Conservation (phyloP, 2,113 vertebrate genomes). For the Rousettus leschenaultii region DNA sequence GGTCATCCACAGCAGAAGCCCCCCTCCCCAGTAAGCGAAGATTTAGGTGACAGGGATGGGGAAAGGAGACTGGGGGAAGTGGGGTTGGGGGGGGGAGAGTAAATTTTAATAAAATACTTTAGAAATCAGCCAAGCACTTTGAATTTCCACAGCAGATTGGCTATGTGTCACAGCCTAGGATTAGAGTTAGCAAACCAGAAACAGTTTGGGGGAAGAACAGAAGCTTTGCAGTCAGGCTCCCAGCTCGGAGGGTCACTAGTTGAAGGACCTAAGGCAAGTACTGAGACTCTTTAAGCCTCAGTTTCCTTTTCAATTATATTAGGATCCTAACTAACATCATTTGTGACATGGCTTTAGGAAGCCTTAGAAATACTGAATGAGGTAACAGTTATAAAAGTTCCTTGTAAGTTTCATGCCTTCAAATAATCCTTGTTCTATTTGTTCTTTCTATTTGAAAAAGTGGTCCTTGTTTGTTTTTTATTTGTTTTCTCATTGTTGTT, state of each 20-base stretch:
- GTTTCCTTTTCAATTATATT: not conserved
- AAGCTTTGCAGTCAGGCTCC: not conserved
- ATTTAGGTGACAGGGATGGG: not conserved
- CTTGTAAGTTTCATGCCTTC: not conserved
- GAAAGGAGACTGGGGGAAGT: rapidly evolving
- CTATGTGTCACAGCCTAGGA: not conserved
- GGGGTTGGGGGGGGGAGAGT: no score
- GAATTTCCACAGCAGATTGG: not conserved
- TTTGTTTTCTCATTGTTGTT: not conserved
- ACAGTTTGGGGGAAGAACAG: rapidly evolving
- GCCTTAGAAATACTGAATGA: not conserved
- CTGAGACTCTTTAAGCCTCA: not conserved
- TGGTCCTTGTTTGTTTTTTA: not conserved
- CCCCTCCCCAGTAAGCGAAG: not conserved
- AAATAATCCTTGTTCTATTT: not conserved
- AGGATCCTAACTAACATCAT: not conserved
- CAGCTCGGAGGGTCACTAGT: not conserved
- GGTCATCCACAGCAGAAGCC: not conserved
- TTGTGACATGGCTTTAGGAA: not conserved
- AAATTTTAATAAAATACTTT: not conserved
- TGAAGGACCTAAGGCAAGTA: not conserved
- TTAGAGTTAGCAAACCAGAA: not conserved
- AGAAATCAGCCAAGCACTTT: not conserved
- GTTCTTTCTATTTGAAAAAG: not conserved
- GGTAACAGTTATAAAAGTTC: not conserved